A percentile compares a stretch with the other conserved stretches of the same genome.
phyloP scores from a whole-genome alignment of 2,888 invertebrate genomes.

The Meteorus colon region DNA sequence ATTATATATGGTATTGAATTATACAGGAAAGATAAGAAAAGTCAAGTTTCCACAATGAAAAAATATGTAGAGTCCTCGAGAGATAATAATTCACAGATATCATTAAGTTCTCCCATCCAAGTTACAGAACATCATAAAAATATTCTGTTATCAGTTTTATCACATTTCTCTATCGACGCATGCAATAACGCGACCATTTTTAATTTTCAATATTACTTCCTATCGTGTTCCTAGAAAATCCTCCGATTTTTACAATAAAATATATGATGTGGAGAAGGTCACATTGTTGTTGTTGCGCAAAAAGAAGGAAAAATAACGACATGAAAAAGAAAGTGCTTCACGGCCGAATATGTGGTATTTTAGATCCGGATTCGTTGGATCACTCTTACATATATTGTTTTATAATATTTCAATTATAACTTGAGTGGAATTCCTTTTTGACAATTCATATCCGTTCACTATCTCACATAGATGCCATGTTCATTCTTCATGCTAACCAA shows the following conservation, averaged over 20 bases:
- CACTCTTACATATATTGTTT: slow-evolving; percentile 26
- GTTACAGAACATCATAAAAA: not conserved
- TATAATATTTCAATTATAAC: slow-evolving; percentile 29
- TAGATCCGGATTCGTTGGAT: slow-evolving; percentile 46
- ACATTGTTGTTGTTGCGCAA: not conserved
- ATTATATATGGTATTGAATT: not conserved
- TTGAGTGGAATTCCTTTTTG: slow-evolving; percentile 42
- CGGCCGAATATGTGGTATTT: slow-evolving; percentile 38
- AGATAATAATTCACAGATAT: not conserved
- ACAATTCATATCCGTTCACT: slow-evolving; percentile 34
- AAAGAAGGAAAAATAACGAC: slow-evolving; percentile 31
- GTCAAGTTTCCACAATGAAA: not conserved
- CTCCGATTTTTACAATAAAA: not conserved
- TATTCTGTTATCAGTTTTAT: slow-evolving; percentile 16
- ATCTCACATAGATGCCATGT: slow-evolving; percentile 37
- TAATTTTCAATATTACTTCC: slow-evolving; percentile 4
- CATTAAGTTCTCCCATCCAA: not conserved
- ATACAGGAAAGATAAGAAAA: not conserved
- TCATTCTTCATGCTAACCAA: not conserved
- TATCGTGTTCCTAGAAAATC: not conserved
- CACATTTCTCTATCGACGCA: not conserved
- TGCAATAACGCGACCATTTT: not conserved
- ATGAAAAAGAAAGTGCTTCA: slow-evolving; percentile 45
- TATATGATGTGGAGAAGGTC: slow-evolving; percentile 1
- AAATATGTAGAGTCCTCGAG: not conserved